Evolutionary conservation across 2,888 invertebrate genomes (phyloP).

Genomic region (Chorisops tibialis): DNA sequence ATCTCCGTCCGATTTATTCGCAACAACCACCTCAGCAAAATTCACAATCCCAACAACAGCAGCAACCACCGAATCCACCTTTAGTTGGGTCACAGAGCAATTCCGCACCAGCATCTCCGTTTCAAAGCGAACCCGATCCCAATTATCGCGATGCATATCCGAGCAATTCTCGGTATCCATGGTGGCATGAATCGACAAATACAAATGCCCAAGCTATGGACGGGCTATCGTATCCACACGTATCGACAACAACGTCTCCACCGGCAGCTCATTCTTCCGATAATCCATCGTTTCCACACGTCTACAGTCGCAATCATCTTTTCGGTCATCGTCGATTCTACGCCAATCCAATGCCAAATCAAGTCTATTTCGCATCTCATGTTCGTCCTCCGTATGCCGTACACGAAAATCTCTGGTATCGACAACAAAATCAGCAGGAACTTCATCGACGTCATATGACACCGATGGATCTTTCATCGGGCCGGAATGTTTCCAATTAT

Average conservation of each 20-base stretch:
- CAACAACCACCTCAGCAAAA: conserved; percentile 12
- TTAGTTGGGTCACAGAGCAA: neutral
- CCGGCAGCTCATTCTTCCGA: conserved; percentile 39
- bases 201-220: conserved; percentile 23
- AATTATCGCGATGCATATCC: conserved; percentile 16
- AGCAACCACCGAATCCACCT: neutral
- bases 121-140: conserved; percentile 18
- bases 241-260: conserved; percentile 45
- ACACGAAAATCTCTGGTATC: conserved; percentile 71
- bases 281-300: conserved; percentile 11
- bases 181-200: conserved; percentile 3
- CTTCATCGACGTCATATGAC: conserved; percentile 56
- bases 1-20: neutral
- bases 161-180: conserved; percentile 6
- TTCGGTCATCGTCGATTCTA: conserved; percentile 29
- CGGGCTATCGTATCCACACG: neutral
- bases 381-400: conserved; percentile 65
- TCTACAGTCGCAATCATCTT: neutral
- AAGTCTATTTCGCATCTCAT: conserved; percentile 38
- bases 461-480: conserved; percentile 50
- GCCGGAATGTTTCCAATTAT: conserved; percentile 42
- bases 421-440: conserved; percentile 66
- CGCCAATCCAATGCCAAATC: conserved; percentile 36
- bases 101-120: neutral
- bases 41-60: neutral